Base-by-base conservation (phyloP, 2,113 vertebrate genomes). In the Melanotaenia duboulayi region DNA sequence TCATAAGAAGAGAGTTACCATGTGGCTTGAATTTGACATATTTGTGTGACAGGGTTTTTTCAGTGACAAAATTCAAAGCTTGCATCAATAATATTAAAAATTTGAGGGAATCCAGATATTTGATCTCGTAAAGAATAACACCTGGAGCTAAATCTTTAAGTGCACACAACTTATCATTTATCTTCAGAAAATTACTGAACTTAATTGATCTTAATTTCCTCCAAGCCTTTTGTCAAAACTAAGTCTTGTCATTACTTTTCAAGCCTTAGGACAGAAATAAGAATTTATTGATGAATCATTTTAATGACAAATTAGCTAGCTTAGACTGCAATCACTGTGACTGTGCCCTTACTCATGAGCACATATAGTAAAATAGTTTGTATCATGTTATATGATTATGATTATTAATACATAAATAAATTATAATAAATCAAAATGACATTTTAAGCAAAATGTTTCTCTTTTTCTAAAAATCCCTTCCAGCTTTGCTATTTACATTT, bases 141-240 rank as follows among this genome's bases (percentile, higher is more conserved):
- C 4, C 35, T 66, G 2, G 0, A 20, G 56, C 24, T 57, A 23
- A 61, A 77, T 39, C 35, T 40, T 58, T 60, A 56, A 82, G 35
- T 35, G 58, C 46, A 48, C 40, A 56, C 9, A 37, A 64, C 48
- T 74, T 60, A 62, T 86, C 88, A 86, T 89, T 78, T 73, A 80
- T 87, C 87, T 83, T 37, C 3, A 71, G 68, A 72, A 68, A 83
- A 83, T 85, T 76, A 77, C 46, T 16, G 25, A 78, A 77, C 73
- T 72, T 65, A 46, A 87, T 83, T 86, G 75, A 86, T 81, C 67
- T 73, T 46, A 46, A 76, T 71, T 78, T 50, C 74, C 78, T 68
- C 12, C 19, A 14, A 57, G 71, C 28, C 24, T 57, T 68, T 52
- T 65, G 22, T 49, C 16, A 2, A 37, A 39, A 50, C 50, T 19